Evolutionary conservation across 2,797 vertebrate genomes (phyloP), one percentile per base, ranked within the genome.

Genomic region (Merluccius polli): DNA sequence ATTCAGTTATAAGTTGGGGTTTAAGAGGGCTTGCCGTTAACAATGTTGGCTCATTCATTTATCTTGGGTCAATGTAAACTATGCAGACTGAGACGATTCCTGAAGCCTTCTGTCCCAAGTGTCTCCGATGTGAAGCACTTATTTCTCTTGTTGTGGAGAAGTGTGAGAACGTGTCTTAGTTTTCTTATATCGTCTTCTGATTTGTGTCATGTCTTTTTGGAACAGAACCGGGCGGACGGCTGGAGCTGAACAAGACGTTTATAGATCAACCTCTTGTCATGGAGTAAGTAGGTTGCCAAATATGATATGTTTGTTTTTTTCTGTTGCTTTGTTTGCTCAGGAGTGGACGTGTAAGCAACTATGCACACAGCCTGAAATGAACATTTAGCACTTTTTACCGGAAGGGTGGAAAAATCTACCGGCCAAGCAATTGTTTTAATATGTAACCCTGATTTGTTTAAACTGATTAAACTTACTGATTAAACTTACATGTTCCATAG

Each of bases 181-280:
- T 41, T 48, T 48, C n/a, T 59, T 18, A 21, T 70, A 16, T 70
- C 30, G 21, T 21, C 32, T 9, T 70, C 15, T 16, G 18, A 44
- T 29, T 33, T 72, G 10, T 12, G 4, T 31, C 18, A 24, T 36
- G 0, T 75, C 74, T 33, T 71, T 81, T 85, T 83, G 71, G 86
- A 86, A 38, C 86, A 99, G 97, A 96, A 91, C 74, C 86, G 77
- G 90, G 83, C 78, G 90, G 84, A 69, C 91, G 87, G 81, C 87
- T 93, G 24, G 36, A 69, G 33, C 90, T 98, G 86, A 97, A 95
- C 83, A 92, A 83, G 76, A 97, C 92, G 12, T 97, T 97, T 80
- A 78, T 35, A 31, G 97, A 99, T 89, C 94, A 99, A 44, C 98
- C 98, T 81, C 92, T 99, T 72, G 91, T 98, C 86, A 98, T 99